A percentile compares a stretch with the other conserved stretches of the same genome.
Evolutionary conservation across 2,113 vertebrate species (phyloP).

Genomic region (Andinoacara biseriatus): DNA sequence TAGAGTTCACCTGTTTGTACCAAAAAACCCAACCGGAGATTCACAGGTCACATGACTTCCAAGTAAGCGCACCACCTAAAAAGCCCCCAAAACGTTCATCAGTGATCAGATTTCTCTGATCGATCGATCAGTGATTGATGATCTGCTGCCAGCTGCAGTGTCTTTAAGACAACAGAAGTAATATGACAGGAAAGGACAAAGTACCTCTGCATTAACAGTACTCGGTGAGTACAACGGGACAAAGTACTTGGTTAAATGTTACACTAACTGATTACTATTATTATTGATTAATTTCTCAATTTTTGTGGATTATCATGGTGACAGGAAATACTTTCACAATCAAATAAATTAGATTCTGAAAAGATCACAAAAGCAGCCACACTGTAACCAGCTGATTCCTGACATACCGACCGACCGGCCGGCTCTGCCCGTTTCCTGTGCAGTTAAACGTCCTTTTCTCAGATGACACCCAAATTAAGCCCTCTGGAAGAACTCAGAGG

Average conservation of each 20-base stretch:
- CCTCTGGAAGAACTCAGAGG: background rate
- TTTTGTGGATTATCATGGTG: background rate
- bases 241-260: background rate
- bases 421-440: background rate
- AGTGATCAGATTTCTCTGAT: background rate
- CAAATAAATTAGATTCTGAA: background rate
- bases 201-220: background rate
- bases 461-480: background rate
- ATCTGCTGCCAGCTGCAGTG: background rate
- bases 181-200: too few species aligned
- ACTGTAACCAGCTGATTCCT: too few species aligned
- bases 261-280: background rate
- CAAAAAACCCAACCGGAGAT: background rate
- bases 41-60: background rate
- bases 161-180: background rate
- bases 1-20: conserved; percentile 1
- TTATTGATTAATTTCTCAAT: background rate
- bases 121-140: background rate
- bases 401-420: too few species aligned
- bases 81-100: background rate
- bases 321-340: background rate
- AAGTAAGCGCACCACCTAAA: background rate
- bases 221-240: background rate
- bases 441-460: background rate
- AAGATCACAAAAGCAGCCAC: background rate